Percentiles rank a stretch among this genome's conserved stretches.
phyloP scores from a whole-genome alignment of 2,888 invertebrate species.

The Loripinus fragilis region DNA sequence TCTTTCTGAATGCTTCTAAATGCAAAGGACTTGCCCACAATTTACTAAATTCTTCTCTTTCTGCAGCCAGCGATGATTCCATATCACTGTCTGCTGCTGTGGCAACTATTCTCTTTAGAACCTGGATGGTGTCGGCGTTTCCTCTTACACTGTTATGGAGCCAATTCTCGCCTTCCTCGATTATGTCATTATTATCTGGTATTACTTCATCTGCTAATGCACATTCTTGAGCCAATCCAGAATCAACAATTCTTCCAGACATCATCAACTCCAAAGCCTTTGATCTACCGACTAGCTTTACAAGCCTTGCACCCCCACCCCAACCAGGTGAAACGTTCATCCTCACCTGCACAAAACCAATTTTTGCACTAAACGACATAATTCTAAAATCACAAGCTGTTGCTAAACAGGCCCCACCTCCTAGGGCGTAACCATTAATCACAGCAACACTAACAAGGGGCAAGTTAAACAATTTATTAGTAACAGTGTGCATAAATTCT shows the following conservation, averaged over 20 bases:
- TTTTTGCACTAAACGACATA: conserved; percentile 80
- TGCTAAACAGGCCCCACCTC: conserved; percentile 86
- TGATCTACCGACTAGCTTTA: conserved; percentile 82
- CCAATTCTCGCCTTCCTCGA: conserved; percentile 79
- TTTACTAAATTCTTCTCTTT: conserved; percentile 82
- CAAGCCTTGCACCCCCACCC: conserved; percentile 84
- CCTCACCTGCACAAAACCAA: conserved; percentile 84
- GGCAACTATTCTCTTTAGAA: conserved; percentile 78
- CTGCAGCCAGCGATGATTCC: conserved; percentile 75
- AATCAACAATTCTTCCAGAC: conserved; percentile 76
- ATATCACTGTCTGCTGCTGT: conserved; percentile 65
- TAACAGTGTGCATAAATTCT: conserved; percentile 84
- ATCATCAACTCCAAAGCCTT: conserved; percentile 83
- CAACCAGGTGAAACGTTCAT: conserved; percentile 85
- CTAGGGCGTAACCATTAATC: conserved; percentile 85
- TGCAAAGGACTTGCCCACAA: conserved; percentile 84
- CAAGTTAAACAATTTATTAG: conserved; percentile 82
- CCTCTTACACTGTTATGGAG: conserved; percentile 71
- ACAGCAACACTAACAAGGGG: conserved; percentile 85
- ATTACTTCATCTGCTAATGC: conserved; percentile 83
- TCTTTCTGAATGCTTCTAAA: conserved; percentile 78
- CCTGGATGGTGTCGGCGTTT: conserved; percentile 69
- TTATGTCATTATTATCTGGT: conserved; percentile 62
- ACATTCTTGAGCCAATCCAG: conserved; percentile 81
- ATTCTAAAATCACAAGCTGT: conserved; percentile 85